These are phyloP conservation scores for Grus americana DNA, from an alignment of 2,113 vertebrate genomes.

Conservation along the genomic window DNA sequence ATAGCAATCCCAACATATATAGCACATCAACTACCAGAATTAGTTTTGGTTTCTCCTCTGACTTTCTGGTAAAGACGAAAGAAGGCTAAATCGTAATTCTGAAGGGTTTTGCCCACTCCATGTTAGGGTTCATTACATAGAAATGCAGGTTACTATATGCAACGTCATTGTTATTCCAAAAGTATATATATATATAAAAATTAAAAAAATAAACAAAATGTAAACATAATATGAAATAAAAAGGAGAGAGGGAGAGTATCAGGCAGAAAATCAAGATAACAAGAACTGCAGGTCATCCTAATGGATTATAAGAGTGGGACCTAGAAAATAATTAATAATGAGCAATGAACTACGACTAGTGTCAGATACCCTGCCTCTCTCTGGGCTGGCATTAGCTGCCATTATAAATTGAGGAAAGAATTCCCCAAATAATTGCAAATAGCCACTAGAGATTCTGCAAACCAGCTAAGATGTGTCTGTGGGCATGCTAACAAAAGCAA, in stretches of 20 bases:
- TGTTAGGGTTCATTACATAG: background rate
- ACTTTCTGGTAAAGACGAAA: background rate
- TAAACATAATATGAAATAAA: background rate
- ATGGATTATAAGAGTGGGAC: background rate
- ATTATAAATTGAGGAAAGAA: slow-evolving; percentile 72
- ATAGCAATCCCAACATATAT: background rate
- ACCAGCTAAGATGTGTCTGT: slow-evolving; percentile 68
- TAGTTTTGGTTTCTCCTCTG: background rate
- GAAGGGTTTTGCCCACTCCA: background rate
- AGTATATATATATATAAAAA: background rate
- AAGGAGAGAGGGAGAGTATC: background rate
- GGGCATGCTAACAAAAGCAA: slow-evolving; percentile 74
- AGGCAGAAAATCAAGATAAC: background rate
- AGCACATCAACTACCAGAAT: background rate
- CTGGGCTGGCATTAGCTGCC: slow-evolving; percentile 57
- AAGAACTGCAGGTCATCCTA: background rate
- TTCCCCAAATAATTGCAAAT: slow-evolving; percentile 74
- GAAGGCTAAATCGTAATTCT: background rate
- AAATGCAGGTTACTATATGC: background rate
- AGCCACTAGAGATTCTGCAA: slow-evolving; percentile 68
- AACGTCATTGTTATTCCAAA: background rate
- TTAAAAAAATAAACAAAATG: background rate
- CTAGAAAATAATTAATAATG: slow-evolving; percentile 33
- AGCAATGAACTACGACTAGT: slow-evolving; percentile 47
- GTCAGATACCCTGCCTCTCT: slow-evolving; percentile 51